Evolutionary conservation across 2,113 vertebrate species (phyloP).

Genomic region (Seriola rivoliana): DNA sequence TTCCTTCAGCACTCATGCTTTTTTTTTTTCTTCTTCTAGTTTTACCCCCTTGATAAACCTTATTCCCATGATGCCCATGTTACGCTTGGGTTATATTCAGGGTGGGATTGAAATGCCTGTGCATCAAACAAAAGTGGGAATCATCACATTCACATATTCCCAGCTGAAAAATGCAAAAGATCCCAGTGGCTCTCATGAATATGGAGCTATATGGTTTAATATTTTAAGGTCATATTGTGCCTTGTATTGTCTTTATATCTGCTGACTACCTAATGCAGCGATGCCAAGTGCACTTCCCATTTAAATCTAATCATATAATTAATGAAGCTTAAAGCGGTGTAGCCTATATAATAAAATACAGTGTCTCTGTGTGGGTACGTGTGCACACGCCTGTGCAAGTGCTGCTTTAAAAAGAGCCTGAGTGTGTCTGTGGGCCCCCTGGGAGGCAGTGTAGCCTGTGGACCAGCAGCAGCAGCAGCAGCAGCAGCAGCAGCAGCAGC

Average conservation of each 20-base stretch:
- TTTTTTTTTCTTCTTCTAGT: background rate
- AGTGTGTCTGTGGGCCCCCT: conserved; percentile 69
- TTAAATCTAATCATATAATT: conserved; percentile 74
- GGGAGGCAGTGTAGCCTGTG: conserved; percentile 74
- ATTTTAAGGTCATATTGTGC: conserved; percentile 37
- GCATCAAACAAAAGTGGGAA: conserved; percentile 16
- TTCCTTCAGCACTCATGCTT: background rate
- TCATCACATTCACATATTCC: conserved; percentile 13
- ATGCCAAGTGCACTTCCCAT: conserved; percentile 41
- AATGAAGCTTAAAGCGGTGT: conserved; percentile 66
- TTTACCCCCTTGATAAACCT: conserved; percentile 8
- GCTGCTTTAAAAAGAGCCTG: conserved; percentile 51
- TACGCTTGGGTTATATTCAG: conserved; percentile 12
- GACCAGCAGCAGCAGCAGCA: conserved; percentile 59
- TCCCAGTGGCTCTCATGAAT: background rate
- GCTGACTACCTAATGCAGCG: conserved; percentile 48
- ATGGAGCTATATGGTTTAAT: conserved; percentile 9
- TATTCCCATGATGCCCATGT: conserved; percentile 34
- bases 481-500: conserved; percentile 57
- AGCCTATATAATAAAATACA: conserved; percentile 56
- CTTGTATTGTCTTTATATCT: conserved; percentile 29
- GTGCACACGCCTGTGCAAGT: conserved; percentile 3
- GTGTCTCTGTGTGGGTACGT: conserved; percentile 32
- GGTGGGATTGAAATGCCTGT: background rate
- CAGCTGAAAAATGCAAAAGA: conserved; percentile 15